These are phyloP conservation scores for Scaptomyza parva DNA, from an alignment of 2,888 invertebrate genomes.

Conservation along the genomic window DNA sequence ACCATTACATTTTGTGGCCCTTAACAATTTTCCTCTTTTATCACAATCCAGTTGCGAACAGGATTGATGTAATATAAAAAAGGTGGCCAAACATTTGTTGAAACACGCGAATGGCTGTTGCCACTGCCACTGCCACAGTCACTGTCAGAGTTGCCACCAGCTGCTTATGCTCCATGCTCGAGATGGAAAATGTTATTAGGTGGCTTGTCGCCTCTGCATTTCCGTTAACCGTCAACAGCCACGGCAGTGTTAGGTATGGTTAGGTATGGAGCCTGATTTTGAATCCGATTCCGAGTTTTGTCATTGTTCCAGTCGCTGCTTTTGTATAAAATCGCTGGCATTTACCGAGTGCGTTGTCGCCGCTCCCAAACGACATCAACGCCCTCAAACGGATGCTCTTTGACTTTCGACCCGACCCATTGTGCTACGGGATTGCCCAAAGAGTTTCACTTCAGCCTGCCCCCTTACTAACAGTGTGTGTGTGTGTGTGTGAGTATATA, in stretches of 20 bases:
- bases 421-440: conserved; percentile 45
- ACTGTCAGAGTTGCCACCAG: not conserved
- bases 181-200: conserved; percentile 75
- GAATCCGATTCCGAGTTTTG: conserved; percentile 34
- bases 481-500: not conserved
- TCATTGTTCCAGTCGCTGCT: conserved; percentile 62
- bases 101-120: conserved; percentile 37
- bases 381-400: conserved; percentile 70
- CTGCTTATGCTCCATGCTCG: conserved; percentile 22
- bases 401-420: conserved; percentile 70
- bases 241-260: conserved; percentile 4
- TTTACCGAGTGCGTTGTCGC: conserved; percentile 60
- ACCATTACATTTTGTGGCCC: conserved; percentile 50
- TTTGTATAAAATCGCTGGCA: conserved; percentile 63
- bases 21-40: conserved; percentile 51
- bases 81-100: conserved; percentile 75
- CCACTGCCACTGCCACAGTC: not conserved
- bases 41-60: conserved; percentile 47
- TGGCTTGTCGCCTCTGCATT: conserved; percentile 69
- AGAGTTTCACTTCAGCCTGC: conserved; percentile 64
- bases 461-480: conserved; percentile 20
- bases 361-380: conserved; percentile 43
- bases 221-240: conserved; percentile 51
- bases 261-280: conserved; percentile 17
- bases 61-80: conserved; percentile 67